phyloP scores from a whole-genome alignment of 92 coral and sea anemone species.

The Meandrina meandrites region DNA sequence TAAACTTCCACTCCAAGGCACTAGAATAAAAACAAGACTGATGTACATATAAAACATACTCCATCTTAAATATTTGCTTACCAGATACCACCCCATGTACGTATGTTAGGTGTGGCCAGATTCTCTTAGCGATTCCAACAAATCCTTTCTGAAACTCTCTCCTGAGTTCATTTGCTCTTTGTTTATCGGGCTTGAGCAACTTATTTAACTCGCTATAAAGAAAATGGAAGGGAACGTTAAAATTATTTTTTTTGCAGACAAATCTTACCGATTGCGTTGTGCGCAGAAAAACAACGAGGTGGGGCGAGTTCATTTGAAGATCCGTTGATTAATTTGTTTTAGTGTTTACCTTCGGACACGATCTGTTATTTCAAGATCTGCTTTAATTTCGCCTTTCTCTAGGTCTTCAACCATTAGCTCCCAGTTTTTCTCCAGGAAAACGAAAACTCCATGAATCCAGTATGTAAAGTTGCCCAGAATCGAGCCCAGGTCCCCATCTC shows the following conservation, averaged over 20 bases:
- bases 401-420: constrained; percentile 38
- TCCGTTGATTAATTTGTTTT: no score
- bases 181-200: constrained; percentile 46
- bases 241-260: no score
- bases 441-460: constrained; percentile 59
- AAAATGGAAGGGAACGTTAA: not conserved
- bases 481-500: constrained; percentile 51
- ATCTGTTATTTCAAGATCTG: constrained; percentile 41
- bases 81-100: constrained; percentile 54
- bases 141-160: constrained; percentile 57
- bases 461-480: constrained; percentile 49
- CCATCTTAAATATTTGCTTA: constrained; percentile 29
- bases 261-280: no score
- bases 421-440: constrained; percentile 59
- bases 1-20: not conserved
- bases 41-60: no score
- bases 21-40: not conserved
- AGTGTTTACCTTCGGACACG: constrained; percentile 44
- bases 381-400: constrained; percentile 42
- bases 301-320: no score
- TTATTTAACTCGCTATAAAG: constrained; percentile 42
- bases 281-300: no score
- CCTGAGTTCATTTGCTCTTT: constrained; percentile 51
- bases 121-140: constrained; percentile 56
- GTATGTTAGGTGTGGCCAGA: constrained; percentile 59